Conservation (phyloP, 2,113 vertebrate genomes). For the Montifringilla adamsi region DNA sequence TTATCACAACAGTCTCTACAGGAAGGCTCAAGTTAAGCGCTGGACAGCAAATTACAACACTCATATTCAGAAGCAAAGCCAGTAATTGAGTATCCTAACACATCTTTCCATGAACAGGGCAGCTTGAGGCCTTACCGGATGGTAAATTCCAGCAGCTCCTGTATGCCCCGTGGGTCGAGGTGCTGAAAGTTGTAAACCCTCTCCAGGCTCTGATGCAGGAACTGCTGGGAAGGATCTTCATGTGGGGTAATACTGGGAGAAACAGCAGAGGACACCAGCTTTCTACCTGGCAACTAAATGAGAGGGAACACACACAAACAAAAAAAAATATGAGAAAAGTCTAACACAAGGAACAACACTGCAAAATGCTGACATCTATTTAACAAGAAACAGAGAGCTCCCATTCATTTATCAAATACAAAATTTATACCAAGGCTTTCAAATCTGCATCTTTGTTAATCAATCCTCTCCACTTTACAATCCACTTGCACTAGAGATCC, state of each 20-base stretch:
- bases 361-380: background rate
- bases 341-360: background rate
- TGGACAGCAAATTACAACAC: background rate
- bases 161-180: slow-evolving; percentile 85
- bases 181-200: slow-evolving; percentile 89
- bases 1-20: background rate
- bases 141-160: slow-evolving; percentile 91
- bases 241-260: slow-evolving; percentile 71
- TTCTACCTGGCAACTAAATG: slow-evolving; percentile 86
- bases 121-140: slow-evolving; percentile 77
- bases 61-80: background rate
- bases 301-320: background rate
- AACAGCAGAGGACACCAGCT: slow-evolving; percentile 77
- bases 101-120: rapidly evolving
- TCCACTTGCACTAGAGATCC: background rate
- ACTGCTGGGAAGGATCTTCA: slow-evolving; percentile 90
- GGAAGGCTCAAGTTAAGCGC: background rate
- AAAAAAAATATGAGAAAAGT: background rate
- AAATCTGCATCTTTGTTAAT: background rate
- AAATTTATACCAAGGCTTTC: background rate
- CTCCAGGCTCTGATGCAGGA: slow-evolving; percentile 90
- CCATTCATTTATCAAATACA: background rate
- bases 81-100: background rate
- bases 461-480: background rate
- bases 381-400: background rate